These are phyloP conservation scores for Brachionus plicatilis DNA, from an alignment of 1,140 invertebrate species.

Conservation along the genomic window DNA sequence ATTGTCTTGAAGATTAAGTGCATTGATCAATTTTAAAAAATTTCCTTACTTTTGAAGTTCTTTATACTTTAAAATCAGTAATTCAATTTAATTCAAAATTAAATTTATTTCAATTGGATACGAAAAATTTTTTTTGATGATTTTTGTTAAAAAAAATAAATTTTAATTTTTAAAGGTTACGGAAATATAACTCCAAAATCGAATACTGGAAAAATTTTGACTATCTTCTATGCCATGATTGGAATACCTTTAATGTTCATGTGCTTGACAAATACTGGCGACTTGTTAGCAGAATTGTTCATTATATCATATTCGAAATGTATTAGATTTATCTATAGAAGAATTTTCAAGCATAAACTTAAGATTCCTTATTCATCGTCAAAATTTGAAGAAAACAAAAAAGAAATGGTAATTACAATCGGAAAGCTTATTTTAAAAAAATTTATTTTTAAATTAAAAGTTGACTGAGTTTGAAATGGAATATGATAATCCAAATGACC, in stretches of 20 bases:
- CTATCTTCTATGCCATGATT: conserved; percentile 88
- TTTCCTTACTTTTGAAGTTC: too few species aligned
- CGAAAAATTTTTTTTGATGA: too few species aligned
- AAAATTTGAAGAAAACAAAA: conserved; percentile 38
- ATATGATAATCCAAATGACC: conserved; percentile 38
- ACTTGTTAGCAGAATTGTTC: conserved; percentile 88
- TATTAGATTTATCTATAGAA: conserved; percentile 19
- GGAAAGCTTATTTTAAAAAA: background rate
- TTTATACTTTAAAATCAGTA: too few species aligned
- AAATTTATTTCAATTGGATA: too few species aligned
- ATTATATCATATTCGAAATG: conserved; percentile 66
- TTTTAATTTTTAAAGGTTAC: conserved; percentile 66
- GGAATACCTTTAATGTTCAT: conserved; percentile 89
- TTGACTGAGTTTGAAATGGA: conserved; percentile 40
- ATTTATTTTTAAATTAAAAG: background rate
- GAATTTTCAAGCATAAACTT: conserved; percentile 26
- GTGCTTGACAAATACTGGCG: conserved; percentile 88
- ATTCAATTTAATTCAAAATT: too few species aligned
- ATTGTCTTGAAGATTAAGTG: too few species aligned
- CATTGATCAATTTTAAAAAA: too few species aligned
- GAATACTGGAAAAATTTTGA: conserved; percentile 80
- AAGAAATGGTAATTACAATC: conserved; percentile 32
- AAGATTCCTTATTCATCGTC: conserved; percentile 31
- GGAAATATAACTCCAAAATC: conserved; percentile 91
- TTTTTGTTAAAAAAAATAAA: too few species aligned